Conservation (phyloP, 2,113 vertebrate genomes). For the Sapajus apella region DNA sequence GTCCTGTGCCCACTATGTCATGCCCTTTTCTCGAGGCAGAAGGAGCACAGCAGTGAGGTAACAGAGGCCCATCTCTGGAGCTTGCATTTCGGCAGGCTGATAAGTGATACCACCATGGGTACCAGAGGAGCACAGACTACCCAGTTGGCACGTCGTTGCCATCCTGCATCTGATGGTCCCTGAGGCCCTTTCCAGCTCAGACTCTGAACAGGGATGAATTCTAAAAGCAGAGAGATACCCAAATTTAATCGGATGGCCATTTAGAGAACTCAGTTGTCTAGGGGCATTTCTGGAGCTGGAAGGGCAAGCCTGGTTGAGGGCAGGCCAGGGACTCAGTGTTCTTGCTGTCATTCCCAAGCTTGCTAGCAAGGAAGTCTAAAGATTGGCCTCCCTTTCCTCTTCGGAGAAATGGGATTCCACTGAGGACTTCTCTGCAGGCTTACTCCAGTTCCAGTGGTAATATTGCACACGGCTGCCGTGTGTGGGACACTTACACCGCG, state of each 20-base stretch:
- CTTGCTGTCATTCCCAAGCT: not conserved
- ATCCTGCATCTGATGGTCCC: not conserved
- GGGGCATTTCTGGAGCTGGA: not conserved
- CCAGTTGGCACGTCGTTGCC: not conserved
- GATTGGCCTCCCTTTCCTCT: not conserved
- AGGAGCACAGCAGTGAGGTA: not conserved
- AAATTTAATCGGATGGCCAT: not conserved
- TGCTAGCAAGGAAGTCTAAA: not conserved
- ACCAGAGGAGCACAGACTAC: not conserved
- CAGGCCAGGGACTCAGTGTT: not conserved
- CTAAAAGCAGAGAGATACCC: not conserved
- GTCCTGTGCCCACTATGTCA: not conserved
- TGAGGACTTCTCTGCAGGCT: too few species aligned
- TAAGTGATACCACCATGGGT: not conserved
- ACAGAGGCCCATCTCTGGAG: not conserved
- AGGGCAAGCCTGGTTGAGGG: not conserved
- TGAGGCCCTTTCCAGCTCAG: not conserved
- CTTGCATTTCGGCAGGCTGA: not conserved
- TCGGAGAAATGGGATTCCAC: not conserved
- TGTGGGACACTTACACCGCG: not conserved
- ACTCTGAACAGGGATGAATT: not conserved
- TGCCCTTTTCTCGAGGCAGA: not conserved
- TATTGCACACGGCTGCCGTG: accelerated
- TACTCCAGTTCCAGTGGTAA: not conserved
- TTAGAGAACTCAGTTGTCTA: not conserved